phyloP scores from a whole-genome alignment of 1,140 invertebrate genomes.

The Spodoptera litura region DNA sequence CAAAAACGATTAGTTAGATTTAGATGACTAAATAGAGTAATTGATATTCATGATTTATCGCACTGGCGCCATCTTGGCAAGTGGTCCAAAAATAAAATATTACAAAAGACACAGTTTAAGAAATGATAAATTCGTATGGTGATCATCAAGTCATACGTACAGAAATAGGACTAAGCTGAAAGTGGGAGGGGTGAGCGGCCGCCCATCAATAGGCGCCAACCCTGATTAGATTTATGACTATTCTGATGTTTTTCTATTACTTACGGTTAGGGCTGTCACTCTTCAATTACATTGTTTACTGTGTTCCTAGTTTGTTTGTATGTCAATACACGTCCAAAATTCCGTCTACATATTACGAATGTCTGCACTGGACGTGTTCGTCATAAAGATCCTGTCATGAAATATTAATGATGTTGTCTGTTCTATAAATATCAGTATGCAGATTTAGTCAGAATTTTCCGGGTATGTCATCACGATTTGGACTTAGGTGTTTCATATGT shows the following conservation, averaged over 20 bases:
- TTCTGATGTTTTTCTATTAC: constrained; percentile 60
- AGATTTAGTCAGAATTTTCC: neutral
- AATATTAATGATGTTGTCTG: constrained; percentile 2
- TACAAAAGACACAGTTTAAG: constrained; percentile 20
- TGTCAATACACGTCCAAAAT: neutral
- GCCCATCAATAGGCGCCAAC: constrained; percentile 64
- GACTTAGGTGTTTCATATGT: no score
- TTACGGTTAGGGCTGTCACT: constrained; percentile 59
- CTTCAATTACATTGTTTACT: neutral
- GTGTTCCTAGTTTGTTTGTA: neutral
- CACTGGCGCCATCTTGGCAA: neutral
- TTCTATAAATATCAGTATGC: constrained; percentile 22
- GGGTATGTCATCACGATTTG: neutral
- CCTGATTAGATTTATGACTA: constrained; percentile 65
- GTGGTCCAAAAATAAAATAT: constrained; percentile 8
- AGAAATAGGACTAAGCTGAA: constrained; percentile 53
- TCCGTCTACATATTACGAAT: neutral
- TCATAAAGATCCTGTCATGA: constrained; percentile 18
- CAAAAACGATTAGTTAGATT: no score
- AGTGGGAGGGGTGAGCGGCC: constrained; percentile 29
- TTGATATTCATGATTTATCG: neutral
- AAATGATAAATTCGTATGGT: constrained; percentile 31
- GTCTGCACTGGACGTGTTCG: neutral
- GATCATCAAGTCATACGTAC: constrained; percentile 35
- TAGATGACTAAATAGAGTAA: neutral